Conservation (phyloP, 1,140 invertebrate species). For the Teleogryllus occipitalis region DNA sequence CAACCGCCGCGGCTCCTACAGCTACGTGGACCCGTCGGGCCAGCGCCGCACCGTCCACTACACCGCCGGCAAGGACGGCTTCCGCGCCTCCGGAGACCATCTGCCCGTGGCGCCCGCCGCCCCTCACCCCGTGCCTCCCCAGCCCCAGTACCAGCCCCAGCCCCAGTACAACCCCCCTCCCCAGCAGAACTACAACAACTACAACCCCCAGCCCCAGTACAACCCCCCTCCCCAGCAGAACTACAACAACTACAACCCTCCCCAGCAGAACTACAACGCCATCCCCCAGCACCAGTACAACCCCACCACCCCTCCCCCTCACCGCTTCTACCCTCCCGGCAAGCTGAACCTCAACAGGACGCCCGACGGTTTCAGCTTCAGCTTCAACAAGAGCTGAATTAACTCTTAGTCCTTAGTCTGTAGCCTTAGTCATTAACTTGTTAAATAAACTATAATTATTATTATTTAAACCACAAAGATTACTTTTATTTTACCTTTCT, state of each 20-base stretch:
- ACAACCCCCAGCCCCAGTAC: constrained; percentile 19
- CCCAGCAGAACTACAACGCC: constrained; percentile 30
- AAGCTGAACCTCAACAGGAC: constrained; percentile 74
- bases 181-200: constrained; percentile 34
- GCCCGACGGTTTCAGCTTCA: constrained; percentile 74
- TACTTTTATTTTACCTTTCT: no score
- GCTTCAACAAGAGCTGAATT: constrained; percentile 52
- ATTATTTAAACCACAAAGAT: background rate
- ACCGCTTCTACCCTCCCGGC: constrained; percentile 46
- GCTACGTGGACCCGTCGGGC: constrained; percentile 75
- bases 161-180: constrained; percentile 21
- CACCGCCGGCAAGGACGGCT: constrained; percentile 77
- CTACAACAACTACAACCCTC: constrained; percentile 37
- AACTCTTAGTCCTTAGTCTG: background rate
- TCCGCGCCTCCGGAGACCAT: constrained; percentile 67
- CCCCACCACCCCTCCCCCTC: constrained; percentile 36
- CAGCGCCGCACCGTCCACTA: constrained; percentile 72
- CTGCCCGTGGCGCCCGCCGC: constrained; percentile 58
- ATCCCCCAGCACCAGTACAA: constrained; percentile 35
- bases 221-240: constrained; percentile 29
- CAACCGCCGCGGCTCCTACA: constrained; percentile 72
- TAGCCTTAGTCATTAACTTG: background rate
- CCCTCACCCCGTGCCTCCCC: constrained; percentile 44
- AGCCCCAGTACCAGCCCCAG: constrained; percentile 30
- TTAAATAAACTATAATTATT: constrained; percentile 10